Percentiles rank a stretch among this genome's conserved stretches.
Conservation (phyloP, 2,113 vertebrate species). For the Odobenus rosmarus region DNA sequence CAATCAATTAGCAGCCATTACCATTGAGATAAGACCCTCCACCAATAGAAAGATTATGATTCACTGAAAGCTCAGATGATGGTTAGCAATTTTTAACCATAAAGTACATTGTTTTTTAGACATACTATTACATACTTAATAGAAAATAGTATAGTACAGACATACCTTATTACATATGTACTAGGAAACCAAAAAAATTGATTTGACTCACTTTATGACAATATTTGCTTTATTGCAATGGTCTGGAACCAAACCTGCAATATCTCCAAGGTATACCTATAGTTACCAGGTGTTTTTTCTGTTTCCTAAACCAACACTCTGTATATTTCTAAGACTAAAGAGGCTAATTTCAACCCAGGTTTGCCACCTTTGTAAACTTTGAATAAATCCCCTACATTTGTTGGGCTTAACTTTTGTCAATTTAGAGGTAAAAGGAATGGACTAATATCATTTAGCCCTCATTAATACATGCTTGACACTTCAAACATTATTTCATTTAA, state of each 20-base stretch:
- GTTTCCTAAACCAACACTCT: not conserved
- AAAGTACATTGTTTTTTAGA: not conserved
- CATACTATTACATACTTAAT: not conserved
- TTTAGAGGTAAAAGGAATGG: not conserved
- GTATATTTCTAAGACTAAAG: not conserved
- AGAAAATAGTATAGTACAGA: not conserved
- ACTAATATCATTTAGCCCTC: not conserved
- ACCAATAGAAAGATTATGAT: not conserved
- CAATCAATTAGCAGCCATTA: not conserved
- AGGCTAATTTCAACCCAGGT: not conserved
- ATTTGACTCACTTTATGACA: not conserved
- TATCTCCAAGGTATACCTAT: not conserved
- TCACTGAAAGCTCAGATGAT: not conserved
- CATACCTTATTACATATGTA: not conserved
- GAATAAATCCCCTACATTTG: not conserved
- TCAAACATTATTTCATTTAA: not conserved
- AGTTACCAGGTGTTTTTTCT: not conserved
- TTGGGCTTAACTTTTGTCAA: not conserved
- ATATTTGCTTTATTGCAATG: not conserved
- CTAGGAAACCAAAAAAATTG: not conserved
- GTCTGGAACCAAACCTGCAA: not conserved
- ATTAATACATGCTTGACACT: not conserved
- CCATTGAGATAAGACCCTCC: not conserved
- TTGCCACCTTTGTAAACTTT: not conserved
- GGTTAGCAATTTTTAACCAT: not conserved